These are phyloP conservation scores for Ceratina japonica DNA, from an alignment of 1,140 invertebrate species.

Conservation along the genomic window DNA sequence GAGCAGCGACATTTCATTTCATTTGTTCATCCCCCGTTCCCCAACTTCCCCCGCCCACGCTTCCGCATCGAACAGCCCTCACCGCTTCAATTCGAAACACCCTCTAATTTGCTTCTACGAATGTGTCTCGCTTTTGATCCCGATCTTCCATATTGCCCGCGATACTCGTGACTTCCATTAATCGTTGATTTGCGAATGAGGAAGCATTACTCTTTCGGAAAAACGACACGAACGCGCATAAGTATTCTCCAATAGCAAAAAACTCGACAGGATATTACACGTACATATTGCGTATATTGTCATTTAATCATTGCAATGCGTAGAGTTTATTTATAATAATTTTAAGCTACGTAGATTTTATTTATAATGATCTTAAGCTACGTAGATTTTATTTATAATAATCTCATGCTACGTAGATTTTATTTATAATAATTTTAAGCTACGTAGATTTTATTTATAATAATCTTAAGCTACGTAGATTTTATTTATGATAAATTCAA, in stretches of 20 bases:
- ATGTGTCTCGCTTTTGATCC: constrained; percentile 58
- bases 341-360: too few relatives aligned
- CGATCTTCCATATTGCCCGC: constrained; percentile 39
- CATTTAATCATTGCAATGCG: too few relatives aligned
- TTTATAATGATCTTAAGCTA: too few relatives aligned
- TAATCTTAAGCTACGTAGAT: too few relatives aligned
- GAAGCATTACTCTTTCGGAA: constrained; percentile 1
- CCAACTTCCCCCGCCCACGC: constrained; percentile 51
- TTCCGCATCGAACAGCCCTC: constrained; percentile 69
- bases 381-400: too few relatives aligned
- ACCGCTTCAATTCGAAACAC: constrained; percentile 70
- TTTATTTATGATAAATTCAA: too few relatives aligned
- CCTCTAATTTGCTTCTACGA: constrained; percentile 77
- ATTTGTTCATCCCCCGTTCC: constrained; percentile 75
- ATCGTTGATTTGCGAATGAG: constrained; percentile 45
- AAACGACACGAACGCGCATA: neutral
- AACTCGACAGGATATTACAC: too few relatives aligned
- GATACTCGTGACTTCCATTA: constrained; percentile 38
- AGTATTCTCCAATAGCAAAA: neutral
- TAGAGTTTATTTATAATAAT: too few relatives aligned
- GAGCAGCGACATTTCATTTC: constrained; percentile 77
- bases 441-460: too few relatives aligned
- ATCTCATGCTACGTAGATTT: too few relatives aligned
- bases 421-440: too few relatives aligned
- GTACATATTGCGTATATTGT: too few relatives aligned